Conservation (phyloP, 2,113 vertebrate species). For the Eleginops maclovinus region DNA sequence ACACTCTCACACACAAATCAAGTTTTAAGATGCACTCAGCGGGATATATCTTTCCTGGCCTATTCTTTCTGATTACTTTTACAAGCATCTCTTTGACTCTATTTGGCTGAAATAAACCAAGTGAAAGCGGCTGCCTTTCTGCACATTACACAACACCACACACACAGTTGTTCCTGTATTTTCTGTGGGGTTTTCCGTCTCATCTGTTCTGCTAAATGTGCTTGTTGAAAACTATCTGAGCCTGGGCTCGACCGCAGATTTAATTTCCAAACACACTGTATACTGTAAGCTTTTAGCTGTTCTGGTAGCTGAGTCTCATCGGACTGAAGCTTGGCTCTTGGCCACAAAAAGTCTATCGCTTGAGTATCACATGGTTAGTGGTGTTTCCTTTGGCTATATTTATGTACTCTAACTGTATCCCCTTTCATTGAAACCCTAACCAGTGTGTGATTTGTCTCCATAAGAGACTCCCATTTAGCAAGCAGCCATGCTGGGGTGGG, state of each 20-base stretch:
- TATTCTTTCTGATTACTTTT: conserved; percentile 38
- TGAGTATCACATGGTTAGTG: conserved; percentile 75
- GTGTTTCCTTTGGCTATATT: conserved; percentile 79
- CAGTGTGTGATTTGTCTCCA: conserved; percentile 80
- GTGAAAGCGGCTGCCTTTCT: conserved; percentile 29
- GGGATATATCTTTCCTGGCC: conserved; percentile 26
- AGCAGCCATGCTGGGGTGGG: conserved; percentile 81
- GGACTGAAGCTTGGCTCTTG: conserved; percentile 61
- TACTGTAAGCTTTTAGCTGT: conserved; percentile 56
- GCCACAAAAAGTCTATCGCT: conserved; percentile 70
- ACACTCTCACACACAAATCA: conserved; percentile 23
- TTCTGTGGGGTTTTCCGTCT: conserved; percentile 54
- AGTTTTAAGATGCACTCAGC: conserved; percentile 56
- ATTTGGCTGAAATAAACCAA: conserved; percentile 42
- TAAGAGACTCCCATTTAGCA: conserved; percentile 83
- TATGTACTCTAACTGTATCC: conserved; percentile 81
- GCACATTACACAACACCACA: conserved; percentile 5
- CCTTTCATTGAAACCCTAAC: conserved; percentile 80
- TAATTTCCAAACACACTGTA: conserved; percentile 58
- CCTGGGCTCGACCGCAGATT: conserved; percentile 49
- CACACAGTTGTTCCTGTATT: conserved; percentile 53
- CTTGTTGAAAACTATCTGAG: conserved; percentile 69
- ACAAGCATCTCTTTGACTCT: conserved; percentile 34
- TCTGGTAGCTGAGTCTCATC: conserved; percentile 58
- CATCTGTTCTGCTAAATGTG: conserved; percentile 69